phyloP scores from a whole-genome alignment of 1,140 invertebrate genomes.

The Drosophila bocki region DNA sequence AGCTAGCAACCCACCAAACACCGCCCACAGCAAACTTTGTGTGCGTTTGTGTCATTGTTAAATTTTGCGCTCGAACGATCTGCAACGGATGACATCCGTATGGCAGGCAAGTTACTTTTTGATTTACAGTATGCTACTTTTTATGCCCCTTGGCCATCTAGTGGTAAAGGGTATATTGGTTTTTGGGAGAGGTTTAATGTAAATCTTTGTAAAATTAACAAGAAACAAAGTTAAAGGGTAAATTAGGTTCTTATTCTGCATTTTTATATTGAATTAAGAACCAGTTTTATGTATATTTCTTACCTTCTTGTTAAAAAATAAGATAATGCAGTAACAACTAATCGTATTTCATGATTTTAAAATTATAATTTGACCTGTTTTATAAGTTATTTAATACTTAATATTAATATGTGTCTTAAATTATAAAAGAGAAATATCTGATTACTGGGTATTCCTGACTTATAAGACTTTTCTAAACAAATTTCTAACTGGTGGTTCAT shows the following conservation, averaged over 20 bases:
- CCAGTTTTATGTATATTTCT: no score
- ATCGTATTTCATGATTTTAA: background rate
- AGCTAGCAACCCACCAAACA: constrained; percentile 10
- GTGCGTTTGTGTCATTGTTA: constrained; percentile 81
- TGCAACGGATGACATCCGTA: constrained; percentile 83
- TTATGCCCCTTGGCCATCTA: constrained; percentile 8
- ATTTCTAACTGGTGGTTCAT: constrained; percentile 67
- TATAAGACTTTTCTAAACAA: background rate
- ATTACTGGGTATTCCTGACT: constrained; percentile 1
- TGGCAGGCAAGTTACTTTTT: constrained; percentile 81
- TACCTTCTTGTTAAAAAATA: background rate
- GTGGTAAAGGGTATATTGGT: constrained; percentile 9
- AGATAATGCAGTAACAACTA: background rate
- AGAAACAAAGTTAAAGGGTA: no score
- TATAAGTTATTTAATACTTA: background rate
- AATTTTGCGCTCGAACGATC: constrained; percentile 83
- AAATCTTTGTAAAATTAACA: background rate
- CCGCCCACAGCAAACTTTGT: constrained; percentile 56
- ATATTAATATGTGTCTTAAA: background rate
- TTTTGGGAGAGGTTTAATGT: constrained; percentile 8
- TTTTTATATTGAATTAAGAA: background rate
- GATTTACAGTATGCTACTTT: constrained; percentile 78
- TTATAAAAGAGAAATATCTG: background rate
- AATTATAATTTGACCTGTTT: no score
- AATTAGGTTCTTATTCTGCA: no score